phyloP scores from a whole-genome alignment of 2,113 vertebrate genomes.

The Heterotis niloticus region DNA sequence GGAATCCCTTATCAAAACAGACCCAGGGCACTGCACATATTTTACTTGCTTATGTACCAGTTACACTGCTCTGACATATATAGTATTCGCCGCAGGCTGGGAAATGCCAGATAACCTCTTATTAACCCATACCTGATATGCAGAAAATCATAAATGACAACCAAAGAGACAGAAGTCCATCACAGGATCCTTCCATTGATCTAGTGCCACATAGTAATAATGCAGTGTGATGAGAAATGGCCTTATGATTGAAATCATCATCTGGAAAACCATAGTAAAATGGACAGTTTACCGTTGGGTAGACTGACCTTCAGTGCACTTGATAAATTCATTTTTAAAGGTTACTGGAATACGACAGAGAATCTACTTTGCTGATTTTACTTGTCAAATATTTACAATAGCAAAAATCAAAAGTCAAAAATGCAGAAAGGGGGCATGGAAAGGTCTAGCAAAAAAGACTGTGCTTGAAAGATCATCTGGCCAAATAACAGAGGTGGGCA shows the following conservation, averaged over 20 bases:
- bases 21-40: background rate
- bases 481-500: background rate
- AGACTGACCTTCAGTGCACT: too few relatives aligned
- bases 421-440: background rate
- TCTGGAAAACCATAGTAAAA: too few relatives aligned
- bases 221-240: too few relatives aligned
- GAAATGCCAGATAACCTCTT: background rate
- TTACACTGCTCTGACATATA: background rate
- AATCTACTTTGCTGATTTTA: too few relatives aligned
- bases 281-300: too few relatives aligned
- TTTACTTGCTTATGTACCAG: background rate
- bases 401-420: conserved; percentile 21
- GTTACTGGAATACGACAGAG: too few relatives aligned
- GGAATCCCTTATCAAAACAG: conserved; percentile 13
- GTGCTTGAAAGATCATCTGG: background rate
- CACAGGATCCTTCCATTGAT: conserved; percentile 2
- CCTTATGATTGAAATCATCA: too few relatives aligned
- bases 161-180: background rate
- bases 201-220: background rate
- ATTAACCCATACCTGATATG: background rate
- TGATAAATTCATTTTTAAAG: too few relatives aligned
- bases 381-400: too few relatives aligned
- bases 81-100: background rate
- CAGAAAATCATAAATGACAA: conserved; percentile 15
- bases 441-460: conserved; percentile 6